Evolutionary conservation across 2,888 invertebrate species (phyloP), one percentile per base, ranked within the genome.

Genomic region (Scaptomyza parva): DNA sequence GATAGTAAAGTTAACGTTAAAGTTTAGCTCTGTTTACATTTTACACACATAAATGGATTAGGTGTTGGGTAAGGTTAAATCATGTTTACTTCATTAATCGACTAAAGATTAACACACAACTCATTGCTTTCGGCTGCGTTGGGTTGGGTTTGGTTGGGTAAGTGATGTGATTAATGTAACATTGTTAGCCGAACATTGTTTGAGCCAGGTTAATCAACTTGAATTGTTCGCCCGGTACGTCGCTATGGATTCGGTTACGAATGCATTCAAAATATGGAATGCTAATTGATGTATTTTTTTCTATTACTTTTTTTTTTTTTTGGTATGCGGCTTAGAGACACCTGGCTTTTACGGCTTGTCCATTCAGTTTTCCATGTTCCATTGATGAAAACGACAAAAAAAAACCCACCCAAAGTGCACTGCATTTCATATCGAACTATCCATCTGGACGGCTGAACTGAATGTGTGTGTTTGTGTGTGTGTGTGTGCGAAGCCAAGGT

Each of bases 331-430:
- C 39, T 40, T 8, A 28, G n/a, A 58, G 66, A 65, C 81, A 80
- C 72, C 84, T 68, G 65, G 70, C 74, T 70, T 2, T 2, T 26
- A 2, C 7, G 1, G 33, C 28, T 28, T 28, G 76, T 68, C 76
- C 80, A 81, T 81, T 81, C 78, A 81, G 66, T 68, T 68, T 80
- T 81, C 78, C 76, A 9, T 28, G 8, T 3, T 30, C 30, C 80
- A 81, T 81, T 81, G 84, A 81, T 84, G 76, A 81, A 30, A 30
- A 28, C 9, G 26, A n/a, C n/a, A n/a, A n/a, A n/a, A n/a, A n/a
- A n/a, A 9, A 30, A 30, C 11, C 30, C 30, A 30, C 12, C 12
- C 30, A 30, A 11, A 30, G 12, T 30, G 30, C 12, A 3, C 30
- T 30, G 30, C 1, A 30, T 30, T 30, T 30, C 2, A 12, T 30